Percentiles rank a stretch among this genome's conserved stretches.
Conservation (phyloP, 2,888 invertebrate genomes). For the Tenthredo mesomela region DNA sequence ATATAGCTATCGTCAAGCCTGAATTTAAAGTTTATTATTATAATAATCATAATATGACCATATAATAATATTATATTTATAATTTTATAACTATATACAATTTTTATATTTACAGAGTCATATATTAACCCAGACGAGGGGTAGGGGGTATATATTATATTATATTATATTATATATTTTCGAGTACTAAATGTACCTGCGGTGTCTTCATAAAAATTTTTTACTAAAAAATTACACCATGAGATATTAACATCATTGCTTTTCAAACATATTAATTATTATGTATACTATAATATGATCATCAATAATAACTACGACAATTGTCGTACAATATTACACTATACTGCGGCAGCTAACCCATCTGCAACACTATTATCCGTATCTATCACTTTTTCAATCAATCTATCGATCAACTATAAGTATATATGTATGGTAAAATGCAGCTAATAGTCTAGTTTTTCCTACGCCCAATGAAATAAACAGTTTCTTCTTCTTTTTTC, state of each 20-base stretch:
- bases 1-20: background rate
- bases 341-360: background rate
- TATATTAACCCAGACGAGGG: conserved; percentile 1
- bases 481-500: background rate
- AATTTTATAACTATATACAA: conserved; percentile 32
- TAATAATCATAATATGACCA: background rate
- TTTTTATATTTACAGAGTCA: conserved; percentile 34
- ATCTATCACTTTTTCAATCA: background rate
- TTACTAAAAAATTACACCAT: conserved; percentile 27
- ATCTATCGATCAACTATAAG: background rate
- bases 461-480: background rate
- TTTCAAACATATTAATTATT: background rate
- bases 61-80: background rate
- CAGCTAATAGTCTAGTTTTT: background rate
- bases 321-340: background rate
- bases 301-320: background rate
- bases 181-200: background rate
- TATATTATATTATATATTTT: background rate
- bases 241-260: conserved; percentile 15
- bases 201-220: background rate
- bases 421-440: background rate
- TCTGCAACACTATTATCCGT: background rate
- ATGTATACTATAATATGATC: background rate
- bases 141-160: background rate
- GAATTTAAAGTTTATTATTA: background rate